Evolutionary conservation across 1,140 invertebrate species (phyloP).

Genomic region (Lucilia sericata): DNA sequence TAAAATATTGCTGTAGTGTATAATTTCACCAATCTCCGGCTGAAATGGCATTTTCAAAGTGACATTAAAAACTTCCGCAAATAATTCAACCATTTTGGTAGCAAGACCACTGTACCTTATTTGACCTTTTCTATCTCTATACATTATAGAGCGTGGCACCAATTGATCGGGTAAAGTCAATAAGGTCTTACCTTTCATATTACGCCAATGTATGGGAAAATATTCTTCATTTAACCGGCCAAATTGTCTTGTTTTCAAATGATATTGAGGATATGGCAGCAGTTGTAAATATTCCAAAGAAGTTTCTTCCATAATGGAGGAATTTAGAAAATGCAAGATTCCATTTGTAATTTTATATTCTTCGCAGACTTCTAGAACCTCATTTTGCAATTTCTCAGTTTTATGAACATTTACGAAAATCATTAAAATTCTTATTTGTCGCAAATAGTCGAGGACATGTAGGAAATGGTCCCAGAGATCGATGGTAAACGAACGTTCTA

Average conservation of each 20-base stretch:
- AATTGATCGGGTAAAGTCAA: not conserved
- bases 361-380: not conserved
- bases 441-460: not conserved
- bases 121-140: not conserved
- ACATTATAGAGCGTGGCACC: not conserved
- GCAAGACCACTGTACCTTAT: not conserved
- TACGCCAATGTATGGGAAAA: conserved; percentile 18
- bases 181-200: not conserved
- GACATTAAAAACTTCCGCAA: conserved; percentile 11
- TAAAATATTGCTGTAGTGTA: not conserved
- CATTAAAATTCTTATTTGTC: not conserved
- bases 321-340: not conserved
- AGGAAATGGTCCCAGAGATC: no score
- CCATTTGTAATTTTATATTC: not conserved
- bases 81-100: not conserved
- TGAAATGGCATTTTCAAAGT: not conserved
- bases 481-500: no score
- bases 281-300: not conserved
- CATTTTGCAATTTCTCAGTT: not conserved
- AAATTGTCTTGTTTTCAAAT: not conserved
- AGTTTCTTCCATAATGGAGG: not conserved
- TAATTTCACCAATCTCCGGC: not conserved
- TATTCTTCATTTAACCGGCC: not conserved
- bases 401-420: not conserved
- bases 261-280: not conserved